phyloP scores from a whole-genome alignment of 2,113 vertebrate genomes.

The Ranitomeya variabilis region DNA sequence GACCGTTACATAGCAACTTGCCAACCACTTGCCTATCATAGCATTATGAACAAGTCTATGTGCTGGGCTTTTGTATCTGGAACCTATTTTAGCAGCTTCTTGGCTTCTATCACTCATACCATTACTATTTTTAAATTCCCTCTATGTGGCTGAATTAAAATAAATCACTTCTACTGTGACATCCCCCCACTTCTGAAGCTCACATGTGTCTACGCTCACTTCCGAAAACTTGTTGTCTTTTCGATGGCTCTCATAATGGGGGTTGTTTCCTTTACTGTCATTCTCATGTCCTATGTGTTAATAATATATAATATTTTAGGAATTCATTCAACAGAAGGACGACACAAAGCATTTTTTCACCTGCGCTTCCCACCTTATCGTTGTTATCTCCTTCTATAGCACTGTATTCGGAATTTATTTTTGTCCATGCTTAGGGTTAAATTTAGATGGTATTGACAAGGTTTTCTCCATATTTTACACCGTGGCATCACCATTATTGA shows the following conservation, averaged over 20 bases:
- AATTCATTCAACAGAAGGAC: slow-evolving; percentile 59
- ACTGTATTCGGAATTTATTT: slow-evolving; percentile 49
- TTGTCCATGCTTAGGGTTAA: slow-evolving; percentile 48
- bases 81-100: slow-evolving; percentile 59
- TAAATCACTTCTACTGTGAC: slow-evolving; percentile 69
- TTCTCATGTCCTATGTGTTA: slow-evolving; percentile 57
- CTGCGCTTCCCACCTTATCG: slow-evolving; percentile 52
- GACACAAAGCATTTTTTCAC: slow-evolving; percentile 62
- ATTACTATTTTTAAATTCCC: slow-evolving; percentile 59
- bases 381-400: slow-evolving; percentile 60
- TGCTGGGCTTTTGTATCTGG: slow-evolving; percentile 60
- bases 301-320: slow-evolving; percentile 56
- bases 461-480: slow-evolving; percentile 60
- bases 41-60: slow-evolving; percentile 60
- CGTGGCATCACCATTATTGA: slow-evolving; percentile 58
- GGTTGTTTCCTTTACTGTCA: slow-evolving; percentile 19
- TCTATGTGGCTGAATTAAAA: slow-evolving; percentile 64
- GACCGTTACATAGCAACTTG: slow-evolving; percentile 58
- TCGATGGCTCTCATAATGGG: slow-evolving; percentile 11
- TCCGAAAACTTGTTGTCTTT: slow-evolving; percentile 58
- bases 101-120: slow-evolving; percentile 64
- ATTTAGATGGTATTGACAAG: slow-evolving; percentile 53
- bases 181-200: slow-evolving; percentile 67
- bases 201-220: slow-evolving; percentile 61
- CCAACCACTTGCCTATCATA: slow-evolving; percentile 62